Evolutionary conservation across 1,140 invertebrate species (phyloP), one percentile per base, ranked within the genome.

Genomic region (Ooceraea biroi): DNA sequence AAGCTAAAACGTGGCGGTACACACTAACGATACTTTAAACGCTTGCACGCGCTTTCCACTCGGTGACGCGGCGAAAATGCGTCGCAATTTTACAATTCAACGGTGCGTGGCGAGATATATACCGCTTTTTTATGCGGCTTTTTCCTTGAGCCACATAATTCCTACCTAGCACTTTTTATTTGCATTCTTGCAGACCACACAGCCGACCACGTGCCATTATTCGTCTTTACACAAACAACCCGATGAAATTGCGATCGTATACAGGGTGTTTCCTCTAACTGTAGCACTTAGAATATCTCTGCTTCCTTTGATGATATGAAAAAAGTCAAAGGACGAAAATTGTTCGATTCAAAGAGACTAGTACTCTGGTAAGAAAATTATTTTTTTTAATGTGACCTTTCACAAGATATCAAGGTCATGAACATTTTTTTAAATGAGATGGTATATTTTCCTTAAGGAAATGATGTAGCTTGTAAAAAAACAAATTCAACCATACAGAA

Each of bases 131-230:
- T 41, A 55, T 68, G 17, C 19, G 66, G 36, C 17, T 57, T 44
- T 77, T 78, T 78, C 63, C 63, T 78, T 57, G 36, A 57, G 48
- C 61, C 22, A 57, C 22, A 68, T 78, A 78, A 78, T 78, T 55
- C 52, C n/a, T 17, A 27, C 12, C 30, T 3, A 52, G 19, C 46
- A 41, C 48, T 41, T 44, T 76, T 55, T 55, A 8, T n/a, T 17
- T 17, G 11, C 22, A 69, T 44, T 69, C 58, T 44, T 76, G n/a
- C n/a, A n/a, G n/a, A n/a, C 25, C 1, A n/a, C 17, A 14, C 19
- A 17, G 7, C 2, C 44, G 12, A 61, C 25, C n/a, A 25, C 8
- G 22, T 44, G 50, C 50, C 36, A 30, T 68, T 57, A 14, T 69
- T 69, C 48, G 11, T 19, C 30, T 22, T 68, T 55, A 78, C 63